These are phyloP conservation scores for Chrysolina americana DNA, from an alignment of 2,888 invertebrate genomes.

Conservation along the genomic window DNA sequence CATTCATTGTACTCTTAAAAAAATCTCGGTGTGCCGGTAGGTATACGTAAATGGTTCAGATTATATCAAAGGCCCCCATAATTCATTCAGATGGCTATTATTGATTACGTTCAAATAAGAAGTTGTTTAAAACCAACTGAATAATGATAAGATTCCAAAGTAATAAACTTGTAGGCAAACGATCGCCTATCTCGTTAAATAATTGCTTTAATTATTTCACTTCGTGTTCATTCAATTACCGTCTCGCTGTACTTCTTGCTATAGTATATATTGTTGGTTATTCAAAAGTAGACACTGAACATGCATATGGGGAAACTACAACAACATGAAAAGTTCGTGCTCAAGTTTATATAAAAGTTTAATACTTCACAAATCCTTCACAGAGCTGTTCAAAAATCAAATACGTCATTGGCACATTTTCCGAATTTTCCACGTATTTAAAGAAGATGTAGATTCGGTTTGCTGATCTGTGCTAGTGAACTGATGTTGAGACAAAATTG, in stretches of 20 bases:
- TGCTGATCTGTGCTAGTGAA: too few relatives aligned
- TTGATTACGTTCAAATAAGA: slow-evolving; percentile 44
- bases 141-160: slow-evolving; percentile 37
- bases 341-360: neutral
- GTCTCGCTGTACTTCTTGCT: slow-evolving; percentile 30
- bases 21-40: neutral
- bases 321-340: neutral
- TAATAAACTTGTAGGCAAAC: slow-evolving; percentile 43
- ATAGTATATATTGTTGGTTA: slow-evolving; percentile 4
- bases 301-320: neutral
- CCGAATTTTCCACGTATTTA: too few relatives aligned
- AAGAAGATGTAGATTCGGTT: too few relatives aligned
- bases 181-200: slow-evolving; percentile 33
- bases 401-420: too few relatives aligned
- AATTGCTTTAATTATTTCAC: slow-evolving; percentile 42
- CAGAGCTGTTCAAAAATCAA: neutral
- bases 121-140: slow-evolving; percentile 31
- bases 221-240: slow-evolving; percentile 38
- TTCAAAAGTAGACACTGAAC: slow-evolving; percentile 3
- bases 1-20: slow-evolving; percentile 2
- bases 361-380: neutral
- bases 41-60: slow-evolving; percentile 34
- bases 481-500: too few relatives aligned
- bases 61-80: slow-evolving; percentile 45
- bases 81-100: slow-evolving; percentile 50